Percentiles rank a stretch among this genome's conserved stretches.
phyloP scores from a whole-genome alignment of 1,140 invertebrate species.

The Nephila pilipes region DNA sequence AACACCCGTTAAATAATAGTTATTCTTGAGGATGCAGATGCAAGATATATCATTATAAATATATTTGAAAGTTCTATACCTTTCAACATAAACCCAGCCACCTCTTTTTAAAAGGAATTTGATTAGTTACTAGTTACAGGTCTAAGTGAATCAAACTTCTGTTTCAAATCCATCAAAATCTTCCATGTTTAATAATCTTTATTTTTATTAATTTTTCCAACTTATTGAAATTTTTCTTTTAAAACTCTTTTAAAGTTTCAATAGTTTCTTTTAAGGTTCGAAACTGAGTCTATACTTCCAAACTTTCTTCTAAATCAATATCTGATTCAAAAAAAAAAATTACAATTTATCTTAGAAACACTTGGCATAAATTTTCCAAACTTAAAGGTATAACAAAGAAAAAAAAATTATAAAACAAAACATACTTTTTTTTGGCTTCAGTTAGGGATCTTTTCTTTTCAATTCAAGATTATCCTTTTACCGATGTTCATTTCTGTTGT shows the following conservation, averaged over 20 bases:
- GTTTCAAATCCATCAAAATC: not conserved
- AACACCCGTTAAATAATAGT: too few species aligned
- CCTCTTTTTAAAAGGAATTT: too few species aligned
- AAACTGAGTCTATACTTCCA: not conserved
- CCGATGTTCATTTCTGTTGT: not conserved
- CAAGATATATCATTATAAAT: too few species aligned
- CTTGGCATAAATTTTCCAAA: too few species aligned
- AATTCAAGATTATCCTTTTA: not conserved
- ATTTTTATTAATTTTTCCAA: not conserved
- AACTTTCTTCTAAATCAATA: not conserved
- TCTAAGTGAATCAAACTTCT: not conserved
- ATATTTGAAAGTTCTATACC: too few species aligned
- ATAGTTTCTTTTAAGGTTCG: not conserved
- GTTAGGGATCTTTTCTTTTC: not conserved
- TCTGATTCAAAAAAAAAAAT: not conserved
- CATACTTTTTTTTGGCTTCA: not conserved
- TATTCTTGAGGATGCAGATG: too few species aligned
- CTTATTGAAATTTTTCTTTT: not conserved
- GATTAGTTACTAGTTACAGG: not conserved
- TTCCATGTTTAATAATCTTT: not conserved
- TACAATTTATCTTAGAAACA: not conserved
- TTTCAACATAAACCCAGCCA: too few species aligned
- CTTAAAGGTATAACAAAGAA: not conserved
- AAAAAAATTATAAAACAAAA: not conserved
- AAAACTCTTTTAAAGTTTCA: not conserved